These are phyloP conservation scores for Cyphomyrus plagiostoma DNA, from an alignment of 2,113 vertebrate genomes.

Conservation along the genomic window DNA sequence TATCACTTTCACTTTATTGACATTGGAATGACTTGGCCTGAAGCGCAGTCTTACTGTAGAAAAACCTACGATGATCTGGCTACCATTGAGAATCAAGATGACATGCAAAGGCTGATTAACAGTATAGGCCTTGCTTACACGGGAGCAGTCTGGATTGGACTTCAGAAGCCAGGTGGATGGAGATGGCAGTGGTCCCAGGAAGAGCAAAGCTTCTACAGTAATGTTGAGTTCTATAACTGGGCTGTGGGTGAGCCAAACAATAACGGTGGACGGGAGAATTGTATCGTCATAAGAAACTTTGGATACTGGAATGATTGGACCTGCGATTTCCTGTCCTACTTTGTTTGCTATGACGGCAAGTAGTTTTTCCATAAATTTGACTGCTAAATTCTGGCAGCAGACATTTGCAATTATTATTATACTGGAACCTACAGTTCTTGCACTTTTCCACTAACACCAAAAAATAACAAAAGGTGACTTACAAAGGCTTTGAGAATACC, in stretches of 20 bases:
- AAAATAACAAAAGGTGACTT: not conserved
- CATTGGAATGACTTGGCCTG: not conserved
- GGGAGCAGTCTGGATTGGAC: constrained; percentile 19
- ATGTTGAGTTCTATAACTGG: not conserved
- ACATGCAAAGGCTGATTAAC: constrained; percentile 19
- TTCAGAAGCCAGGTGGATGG: not conserved
- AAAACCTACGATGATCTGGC: constrained; percentile 12
- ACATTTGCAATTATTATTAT: not conserved
- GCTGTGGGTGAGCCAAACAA: not conserved
- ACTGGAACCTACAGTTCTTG: not conserved
- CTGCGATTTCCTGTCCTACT: not conserved
- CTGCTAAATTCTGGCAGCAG: not conserved
- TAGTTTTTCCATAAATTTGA: not conserved
- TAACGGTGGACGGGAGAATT: not conserved
- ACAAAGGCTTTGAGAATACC: not conserved
- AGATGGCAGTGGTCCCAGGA: constrained; percentile 9
- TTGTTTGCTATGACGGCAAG: constrained; percentile 4
- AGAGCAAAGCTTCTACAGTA: not conserved
- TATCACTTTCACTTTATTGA: not conserved
- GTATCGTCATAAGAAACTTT: rapidly evolving
- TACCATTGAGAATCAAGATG: constrained; percentile 6
- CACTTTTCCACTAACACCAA: not conserved
- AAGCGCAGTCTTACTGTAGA: constrained; percentile 23
- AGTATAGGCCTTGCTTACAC: not conserved
- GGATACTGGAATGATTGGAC: not conserved